A percentile compares a stretch with the other conserved stretches of the same genome.
phyloP scores from a whole-genome alignment of 1,140 invertebrate genomes.

The Battus philenor region DNA sequence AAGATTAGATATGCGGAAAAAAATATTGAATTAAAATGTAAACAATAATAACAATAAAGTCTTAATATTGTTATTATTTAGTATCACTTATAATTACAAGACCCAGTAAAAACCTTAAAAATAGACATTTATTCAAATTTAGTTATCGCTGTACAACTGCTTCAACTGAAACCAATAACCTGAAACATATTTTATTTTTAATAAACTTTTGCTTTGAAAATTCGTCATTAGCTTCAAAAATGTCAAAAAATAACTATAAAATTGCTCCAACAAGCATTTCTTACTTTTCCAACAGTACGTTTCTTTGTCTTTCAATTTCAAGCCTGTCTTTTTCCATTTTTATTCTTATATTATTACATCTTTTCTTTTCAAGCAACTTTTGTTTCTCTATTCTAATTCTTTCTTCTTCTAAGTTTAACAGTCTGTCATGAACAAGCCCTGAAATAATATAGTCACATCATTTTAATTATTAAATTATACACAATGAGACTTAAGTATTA shows the following conservation, averaged over 20 bases:
- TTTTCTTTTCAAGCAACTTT: conserved; percentile 42
- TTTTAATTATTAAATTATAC: too few relatives aligned
- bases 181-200: conserved; percentile 23
- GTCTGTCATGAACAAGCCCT: conserved; percentile 42
- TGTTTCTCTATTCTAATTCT: conserved; percentile 46
- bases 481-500: too few relatives aligned
- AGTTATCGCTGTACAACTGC: conserved; percentile 28
- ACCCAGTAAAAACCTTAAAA: neutral
- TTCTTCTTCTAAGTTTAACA: conserved; percentile 42
- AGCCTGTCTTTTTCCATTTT: conserved; percentile 46
- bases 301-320: conserved; percentile 43
- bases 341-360: conserved; percentile 44
- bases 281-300: conserved; percentile 42
- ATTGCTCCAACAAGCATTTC: too few relatives aligned
- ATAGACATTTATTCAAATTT: neutral
- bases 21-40: neutral
- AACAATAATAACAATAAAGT: neutral
- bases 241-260: too few relatives aligned
- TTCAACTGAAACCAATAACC: conserved; percentile 35
- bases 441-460: neutral
- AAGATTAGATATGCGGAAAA: too few relatives aligned
- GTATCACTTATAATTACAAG: conserved; percentile 19
- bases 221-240: too few relatives aligned
- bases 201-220: too few relatives aligned
- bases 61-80: conserved; percentile 11